These are phyloP conservation scores for Alaudala cheleensis DNA, from an alignment of 2,113 vertebrate species.

Conservation along the genomic window DNA sequence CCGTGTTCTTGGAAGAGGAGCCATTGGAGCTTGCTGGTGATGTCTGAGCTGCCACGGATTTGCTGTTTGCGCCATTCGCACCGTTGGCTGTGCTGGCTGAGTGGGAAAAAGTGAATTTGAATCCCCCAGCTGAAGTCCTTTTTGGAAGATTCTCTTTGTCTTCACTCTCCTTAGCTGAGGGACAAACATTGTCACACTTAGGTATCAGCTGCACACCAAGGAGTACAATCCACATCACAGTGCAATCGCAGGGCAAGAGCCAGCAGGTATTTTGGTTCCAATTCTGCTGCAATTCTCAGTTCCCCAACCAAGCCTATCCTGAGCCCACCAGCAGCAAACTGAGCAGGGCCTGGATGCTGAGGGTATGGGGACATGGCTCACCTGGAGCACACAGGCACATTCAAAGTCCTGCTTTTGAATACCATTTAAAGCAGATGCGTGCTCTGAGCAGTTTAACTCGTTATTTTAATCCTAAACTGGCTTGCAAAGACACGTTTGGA, in stretches of 20 bases:
- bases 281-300: not conserved
- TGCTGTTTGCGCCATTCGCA: conserved; percentile 86
- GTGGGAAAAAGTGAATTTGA: conserved; percentile 84
- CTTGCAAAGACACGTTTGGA: not conserved
- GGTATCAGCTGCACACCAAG: not conserved
- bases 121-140: conserved; percentile 77
- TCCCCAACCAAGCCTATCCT: not conserved
- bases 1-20: conserved; percentile 85
- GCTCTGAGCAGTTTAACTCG: not conserved
- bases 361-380: rapidly evolving
- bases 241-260: not conserved
- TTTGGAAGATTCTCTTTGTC: conserved; percentile 84
- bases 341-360: not conserved
- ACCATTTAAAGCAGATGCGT: not conserved
- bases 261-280: not conserved
- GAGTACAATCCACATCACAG: not conserved
- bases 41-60: conserved; percentile 82
- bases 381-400: not conserved
- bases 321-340: rapidly evolving
- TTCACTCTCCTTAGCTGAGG: conserved; percentile 85
- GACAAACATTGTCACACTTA: conserved; percentile 53
- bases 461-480: not conserved
- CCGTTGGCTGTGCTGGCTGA: conserved; percentile 85
- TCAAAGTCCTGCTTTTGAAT: not conserved
- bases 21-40: conserved; percentile 83